Percentiles rank a stretch among this genome's conserved stretches.
Evolutionary conservation across 1,140 invertebrate species (phyloP).

Genomic region (Globodera ellingtonae): DNA sequence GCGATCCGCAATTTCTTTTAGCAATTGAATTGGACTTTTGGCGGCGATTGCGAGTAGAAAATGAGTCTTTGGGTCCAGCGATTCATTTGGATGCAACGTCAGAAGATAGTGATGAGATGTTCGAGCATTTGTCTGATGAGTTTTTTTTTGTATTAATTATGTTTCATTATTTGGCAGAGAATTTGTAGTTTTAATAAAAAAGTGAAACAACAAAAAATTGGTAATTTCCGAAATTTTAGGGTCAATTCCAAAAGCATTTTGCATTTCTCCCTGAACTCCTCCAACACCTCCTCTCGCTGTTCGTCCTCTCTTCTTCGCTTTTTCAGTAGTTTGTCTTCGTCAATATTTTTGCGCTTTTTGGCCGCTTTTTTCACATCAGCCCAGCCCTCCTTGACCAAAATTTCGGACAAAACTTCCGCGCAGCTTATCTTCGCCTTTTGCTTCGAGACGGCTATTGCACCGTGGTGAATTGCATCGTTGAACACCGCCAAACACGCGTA

Average conservation of each 20-base stretch:
- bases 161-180: not conserved
- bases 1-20: not conserved
- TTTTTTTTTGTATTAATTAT: not conserved
- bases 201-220: too few relatives aligned
- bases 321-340: not conserved
- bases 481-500: slow-evolving; percentile 17
- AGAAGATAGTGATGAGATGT: slow-evolving; percentile 13
- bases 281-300: not conserved
- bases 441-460: slow-evolving; percentile 10
- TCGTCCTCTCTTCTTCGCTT: not conserved
- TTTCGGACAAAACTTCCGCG: not conserved
- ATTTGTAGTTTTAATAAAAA: not conserved
- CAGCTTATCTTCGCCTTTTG: slow-evolving; percentile 15
- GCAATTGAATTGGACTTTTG: slow-evolving; percentile 3
- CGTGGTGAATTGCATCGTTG: not conserved
- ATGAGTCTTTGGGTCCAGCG: slow-evolving; percentile 18
- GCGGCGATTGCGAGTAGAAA: slow-evolving; percentile 3
- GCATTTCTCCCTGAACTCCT: not conserved
- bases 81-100: slow-evolving; percentile 14
- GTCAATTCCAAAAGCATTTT: not conserved
- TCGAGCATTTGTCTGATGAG: not conserved
- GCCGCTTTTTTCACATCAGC: slow-evolving; percentile 7
- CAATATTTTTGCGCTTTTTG: not conserved
- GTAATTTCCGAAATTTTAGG: not conserved
- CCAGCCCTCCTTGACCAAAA: slow-evolving; percentile 3